Evolutionary conservation across 2,797 vertebrate genomes (phyloP), one percentile per base, ranked within the genome.

Genomic region (Microctenopoma steveboyesi): DNA sequence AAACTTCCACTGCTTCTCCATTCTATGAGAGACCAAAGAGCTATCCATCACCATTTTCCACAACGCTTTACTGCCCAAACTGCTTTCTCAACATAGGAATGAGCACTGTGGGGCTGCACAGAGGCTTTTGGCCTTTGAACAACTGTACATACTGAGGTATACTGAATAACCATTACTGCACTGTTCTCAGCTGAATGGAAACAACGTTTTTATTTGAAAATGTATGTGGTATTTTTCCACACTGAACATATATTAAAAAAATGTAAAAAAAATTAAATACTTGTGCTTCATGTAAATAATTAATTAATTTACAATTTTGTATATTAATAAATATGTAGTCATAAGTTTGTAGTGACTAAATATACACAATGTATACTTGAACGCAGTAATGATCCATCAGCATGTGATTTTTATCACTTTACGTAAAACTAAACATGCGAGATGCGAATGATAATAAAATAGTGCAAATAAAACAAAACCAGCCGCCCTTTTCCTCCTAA

Each of bases 41-140:
- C 73, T 79, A 89, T 90, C 84, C 77, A 86, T 88, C 84, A 87
- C 76, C 72, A 86, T 86, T 92, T 80, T 89, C 83, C 83, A 86
- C 79, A 86, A 74, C 60, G 77, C 81, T 89, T 86, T 85, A 79
- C 82, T 12, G 63, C 74, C 72, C 79, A 81, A 90, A 89, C 79
- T 64, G 76, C 73, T 79, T 79, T 84, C 79, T 81, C 72, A 76
- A 86, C 84, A 78, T 73, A 79, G 70, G 81, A 84, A 86, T 72
- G 69, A 86, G 78, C 55, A 53, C 69, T 81, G 71, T 59, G 67
- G 78, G 72, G 74, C 75, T 74, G 71, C 55, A 39, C 69, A 70
- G 56, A 74, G 69, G 47, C 40, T 73, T 75, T 42, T 78, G 72
- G 73, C 64, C 72, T 73, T 64, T 66, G 57, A 84, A 72, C 60